A percentile compares a stretch with the other conserved stretches of the same genome.
phyloP scores from a whole-genome alignment of 64 coral and sea anemone genomes.

The Porites australiensis region DNA sequence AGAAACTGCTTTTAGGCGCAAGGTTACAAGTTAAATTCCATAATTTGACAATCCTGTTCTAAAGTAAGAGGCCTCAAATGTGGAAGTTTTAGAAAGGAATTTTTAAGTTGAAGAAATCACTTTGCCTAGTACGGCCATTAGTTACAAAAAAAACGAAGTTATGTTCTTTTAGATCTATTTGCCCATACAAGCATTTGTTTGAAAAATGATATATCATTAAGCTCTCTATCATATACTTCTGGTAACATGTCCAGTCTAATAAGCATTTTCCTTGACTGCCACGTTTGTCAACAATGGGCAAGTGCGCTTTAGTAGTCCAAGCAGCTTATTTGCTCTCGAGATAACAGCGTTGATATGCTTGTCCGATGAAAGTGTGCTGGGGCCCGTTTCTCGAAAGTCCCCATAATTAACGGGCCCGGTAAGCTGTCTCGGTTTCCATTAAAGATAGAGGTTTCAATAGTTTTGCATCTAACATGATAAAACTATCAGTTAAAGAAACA shows the following conservation, averaged over 20 bases:
- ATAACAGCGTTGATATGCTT: neutral
- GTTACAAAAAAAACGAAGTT: slow-evolving; percentile 32
- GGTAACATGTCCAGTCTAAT: slow-evolving; percentile 14
- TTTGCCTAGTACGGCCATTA: neutral
- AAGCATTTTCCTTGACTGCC: too few relatives aligned
- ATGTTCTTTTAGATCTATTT: slow-evolving; percentile 37
- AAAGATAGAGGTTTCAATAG: too few relatives aligned
- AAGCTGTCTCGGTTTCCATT: too few relatives aligned
- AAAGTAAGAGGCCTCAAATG: slow-evolving; percentile 64
- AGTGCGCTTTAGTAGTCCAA: neutral
- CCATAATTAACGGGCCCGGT: too few relatives aligned
- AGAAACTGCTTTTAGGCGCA: slow-evolving; percentile 12
- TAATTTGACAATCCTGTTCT: slow-evolving; percentile 38
- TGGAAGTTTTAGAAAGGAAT: slow-evolving; percentile 37
- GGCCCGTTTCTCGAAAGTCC: too few relatives aligned
- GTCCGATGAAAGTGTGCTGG: neutral
- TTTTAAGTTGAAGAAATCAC: too few relatives aligned
- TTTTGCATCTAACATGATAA: too few relatives aligned
- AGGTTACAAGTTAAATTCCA: slow-evolving; percentile 43
- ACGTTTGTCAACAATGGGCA: neutral
- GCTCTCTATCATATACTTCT: neutral
- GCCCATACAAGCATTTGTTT: slow-evolving; percentile 25
- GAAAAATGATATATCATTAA: neutral
- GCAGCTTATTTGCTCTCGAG: neutral
- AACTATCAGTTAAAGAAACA: too few relatives aligned